Evolutionary conservation across 2,888 invertebrate species (phyloP).

Genomic region (Leucozona laternaria): DNA sequence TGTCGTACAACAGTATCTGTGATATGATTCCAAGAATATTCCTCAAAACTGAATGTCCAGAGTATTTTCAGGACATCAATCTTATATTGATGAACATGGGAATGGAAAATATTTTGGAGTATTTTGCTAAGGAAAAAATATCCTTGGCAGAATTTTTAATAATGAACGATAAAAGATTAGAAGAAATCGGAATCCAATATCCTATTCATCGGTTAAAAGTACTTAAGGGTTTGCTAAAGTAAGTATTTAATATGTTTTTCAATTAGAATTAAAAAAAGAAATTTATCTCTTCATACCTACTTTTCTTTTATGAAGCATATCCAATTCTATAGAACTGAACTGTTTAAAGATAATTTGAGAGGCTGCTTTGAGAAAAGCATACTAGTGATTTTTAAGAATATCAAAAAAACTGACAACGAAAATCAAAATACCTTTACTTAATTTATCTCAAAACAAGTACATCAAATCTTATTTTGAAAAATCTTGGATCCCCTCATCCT

Average conservation of each 20-base stretch:
- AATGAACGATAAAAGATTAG: constrained; percentile 79
- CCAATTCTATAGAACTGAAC: too few species aligned
- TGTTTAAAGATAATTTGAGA: too few species aligned
- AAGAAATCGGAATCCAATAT: constrained; percentile 79
- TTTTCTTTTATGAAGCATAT: too few species aligned
- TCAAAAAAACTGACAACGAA: too few species aligned
- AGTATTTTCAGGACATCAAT: constrained; percentile 82
- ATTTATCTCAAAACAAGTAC: too few species aligned
- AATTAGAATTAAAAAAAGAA: not conserved
- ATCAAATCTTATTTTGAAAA: too few species aligned
- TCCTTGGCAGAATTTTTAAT: constrained; percentile 81
- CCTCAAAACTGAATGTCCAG: constrained; percentile 81
- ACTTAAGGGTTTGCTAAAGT: constrained; percentile 81
- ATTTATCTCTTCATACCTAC: too few species aligned
- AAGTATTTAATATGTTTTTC: constrained; percentile 68
- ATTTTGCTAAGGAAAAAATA: constrained; percentile 80
- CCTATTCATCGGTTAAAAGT: constrained; percentile 81
- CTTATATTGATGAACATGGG: constrained; percentile 79
- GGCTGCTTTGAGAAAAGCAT: too few species aligned
- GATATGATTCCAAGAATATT: constrained; percentile 82
- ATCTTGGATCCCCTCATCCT: too few species aligned
- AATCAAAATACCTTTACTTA: too few species aligned
- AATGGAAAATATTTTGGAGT: constrained; percentile 78
- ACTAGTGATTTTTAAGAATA: too few species aligned
- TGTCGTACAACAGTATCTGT: constrained; percentile 80